Base-by-base conservation (phyloP, 2,888 invertebrate species). In the Parnassius orleans region DNA sequence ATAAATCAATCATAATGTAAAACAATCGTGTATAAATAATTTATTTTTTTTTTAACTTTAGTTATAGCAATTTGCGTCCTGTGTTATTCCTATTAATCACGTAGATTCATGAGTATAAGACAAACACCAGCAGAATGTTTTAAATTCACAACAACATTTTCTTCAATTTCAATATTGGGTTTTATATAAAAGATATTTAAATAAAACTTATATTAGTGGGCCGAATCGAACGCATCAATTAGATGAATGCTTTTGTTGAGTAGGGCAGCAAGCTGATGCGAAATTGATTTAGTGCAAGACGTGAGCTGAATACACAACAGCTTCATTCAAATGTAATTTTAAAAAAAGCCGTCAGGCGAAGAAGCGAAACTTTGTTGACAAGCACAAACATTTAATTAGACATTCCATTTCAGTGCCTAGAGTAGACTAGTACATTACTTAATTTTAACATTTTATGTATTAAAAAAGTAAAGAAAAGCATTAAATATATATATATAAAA, bases 231-330 rank as follows among this genome's bases (percentile, higher is more conserved):
- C 57, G 46, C 53, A 57, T 57, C 61, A 67, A 57, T 60, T 58
- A 51, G 58, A 56, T 55, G 51, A 33, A 15, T 59, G 61, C 50
- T 43, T 43, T 52, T 52, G 55, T 51, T 51, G 57, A 46, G 51
- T 61, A 54, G 67, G 72, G 76, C 79, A 80, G 78, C 73, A 74
- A 79, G 72, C 83, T 84, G 86, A 86, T 86, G 82, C 79, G 82
- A 84, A 90, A 90, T 89, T 90, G 90, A 90, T 90, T 89, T 89
- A 90, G 83, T 82, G 80, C 73, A 72, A 68, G 79, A 89, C 90
- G 90, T 90, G 90, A 79, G 77, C 68, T 66, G 88, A 82, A 81
- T 90, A 76, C 79, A 76, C 74, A 82, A 82, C 75, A 66, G 65
- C 70, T 71, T 78, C 78, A 84, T 86, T 84, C 86, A 86, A 89